Percentiles rank a stretch among this genome's conserved stretches.
Conservation (phyloP, 2,797 vertebrate species). For the Morelia viridis region DNA sequence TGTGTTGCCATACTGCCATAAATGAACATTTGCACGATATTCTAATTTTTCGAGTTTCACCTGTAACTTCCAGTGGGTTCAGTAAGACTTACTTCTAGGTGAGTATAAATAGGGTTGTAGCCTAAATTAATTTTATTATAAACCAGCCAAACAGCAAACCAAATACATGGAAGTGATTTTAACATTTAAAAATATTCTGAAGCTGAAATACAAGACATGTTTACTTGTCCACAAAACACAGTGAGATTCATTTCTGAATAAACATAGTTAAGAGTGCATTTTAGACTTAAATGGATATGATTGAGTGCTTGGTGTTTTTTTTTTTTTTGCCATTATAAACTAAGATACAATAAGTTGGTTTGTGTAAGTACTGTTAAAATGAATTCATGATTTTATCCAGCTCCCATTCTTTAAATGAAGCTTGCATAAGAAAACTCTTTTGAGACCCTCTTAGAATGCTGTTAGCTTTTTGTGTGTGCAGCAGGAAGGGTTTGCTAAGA, state of each 20-base stretch:
- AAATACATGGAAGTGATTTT: background rate
- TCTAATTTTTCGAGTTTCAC: no score
- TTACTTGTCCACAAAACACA: background rate
- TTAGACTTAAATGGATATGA: background rate
- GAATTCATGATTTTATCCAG: background rate
- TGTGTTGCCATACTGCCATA: no score
- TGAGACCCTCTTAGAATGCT: slow-evolving; percentile 16
- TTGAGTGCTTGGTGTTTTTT: background rate
- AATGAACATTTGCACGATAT: no score
- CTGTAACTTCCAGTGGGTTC: background rate
- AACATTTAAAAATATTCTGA: background rate
- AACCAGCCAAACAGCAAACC: background rate
- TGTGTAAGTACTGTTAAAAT: background rate
- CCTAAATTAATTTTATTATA: background rate
- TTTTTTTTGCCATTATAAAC: background rate
- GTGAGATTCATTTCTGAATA: background rate
- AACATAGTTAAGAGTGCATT: background rate
- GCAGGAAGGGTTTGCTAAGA: slow-evolving; percentile 11
- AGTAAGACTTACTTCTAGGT: background rate
- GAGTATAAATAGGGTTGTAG: background rate
- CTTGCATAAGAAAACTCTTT: background rate
- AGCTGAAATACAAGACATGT: background rate
- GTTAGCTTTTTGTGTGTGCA: background rate
- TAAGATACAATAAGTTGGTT: background rate
- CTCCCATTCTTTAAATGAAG: slow-evolving; percentile 1